Evolutionary conservation across 2,888 invertebrate genomes (phyloP), one percentile per base, ranked within the genome.

Genomic region (Dryobotodes eremita): DNA sequence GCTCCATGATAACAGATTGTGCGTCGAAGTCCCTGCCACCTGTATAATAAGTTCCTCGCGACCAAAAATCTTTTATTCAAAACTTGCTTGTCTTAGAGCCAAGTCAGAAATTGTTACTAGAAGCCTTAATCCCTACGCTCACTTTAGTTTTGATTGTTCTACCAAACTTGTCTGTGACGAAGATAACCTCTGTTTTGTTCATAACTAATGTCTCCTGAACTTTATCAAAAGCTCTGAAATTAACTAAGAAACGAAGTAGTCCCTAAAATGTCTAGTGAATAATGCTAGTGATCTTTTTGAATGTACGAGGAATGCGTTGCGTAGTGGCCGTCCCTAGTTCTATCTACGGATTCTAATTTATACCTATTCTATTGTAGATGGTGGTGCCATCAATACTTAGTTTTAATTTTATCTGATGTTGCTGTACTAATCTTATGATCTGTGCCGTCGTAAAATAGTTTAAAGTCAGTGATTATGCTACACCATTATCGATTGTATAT

Each of bases 301-400:
- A 82, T 79, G 31, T 78, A 36, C 86, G 88, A 88, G 73, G 77
- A 86, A 86, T 78, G 62, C 46, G 20, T 64, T 62, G 15, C 82
- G 83, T 85, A 79, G 11, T 85, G 69, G 20, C 77, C 62, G 74
- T 70, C 61, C 46, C 11, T 66, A 84, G 55, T 73, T 73, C 70
- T 77, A 68, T 62, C 57, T 79, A 76, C 70, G 72, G 36, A 82
- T 64, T 68, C 62, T 75, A 82, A 74, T 76, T 74, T 77, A 87
- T 75, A 80, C 31, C 69, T 86, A 75, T 77, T 77, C 72, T 86
- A 69, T 76, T 73, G 66, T 82, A 53, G 89, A 87, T 83, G 85
- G 85, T 87, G 80, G 88, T 88, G 89, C 87, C 89, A 88, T 88
- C 89, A 71, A 64, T 78, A 65, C 64, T 74, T 85, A 88, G 87